Evolutionary conservation across 1,140 invertebrate genomes (phyloP), one percentile per base, ranked within the genome.

Genomic region (Rhagoletis zephyria): DNA sequence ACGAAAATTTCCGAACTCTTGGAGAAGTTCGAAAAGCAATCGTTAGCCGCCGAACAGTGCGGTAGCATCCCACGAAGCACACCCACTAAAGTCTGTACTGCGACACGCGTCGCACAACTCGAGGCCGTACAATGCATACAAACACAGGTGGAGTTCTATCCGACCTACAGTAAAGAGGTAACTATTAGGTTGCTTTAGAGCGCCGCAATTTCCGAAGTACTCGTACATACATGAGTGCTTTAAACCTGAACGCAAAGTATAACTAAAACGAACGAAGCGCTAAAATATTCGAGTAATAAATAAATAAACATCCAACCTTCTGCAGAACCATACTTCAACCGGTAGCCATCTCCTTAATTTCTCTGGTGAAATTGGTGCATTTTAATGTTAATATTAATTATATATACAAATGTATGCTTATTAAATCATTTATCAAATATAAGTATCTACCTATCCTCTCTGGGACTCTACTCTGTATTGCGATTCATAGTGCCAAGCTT

Each of bases 101-200:
- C 88, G 12, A 30, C 87, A 67, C 88, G 91, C 87, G 88, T 90
- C 14, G 90, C 92, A 5, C 90, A 93, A 89, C 88, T 93, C 45
- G 90, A 91, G 85, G 88, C 91, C 48, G 90, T 93, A 77, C 89
- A 90, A 30, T 91, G 91, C 87, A 93, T 93, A 70, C 90, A 91
- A 87, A 93, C 91, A 16, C 90, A 91, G 67, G 89, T 93, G 77
- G 92, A 93, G 89, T 92, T 93, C 45, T 92, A 89, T 89, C 92
- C 92, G 87, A 92, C 90, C 77, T 93, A 91, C 74, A 91, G 87
- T 85, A 93, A 92, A 91, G 92, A 93, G 92, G 92, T 93, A 93
- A 93, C 90, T 91, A 92, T 93, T 88, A 89, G 89, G 88, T 89
- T 91, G 88, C 87, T 81, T 60, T 88, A 65, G 48, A 65, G 48